Evolutionary conservation across 2,797 vertebrate genomes (phyloP), one percentile per base, ranked within the genome.

Genomic region (Aquila chrysaetos): DNA sequence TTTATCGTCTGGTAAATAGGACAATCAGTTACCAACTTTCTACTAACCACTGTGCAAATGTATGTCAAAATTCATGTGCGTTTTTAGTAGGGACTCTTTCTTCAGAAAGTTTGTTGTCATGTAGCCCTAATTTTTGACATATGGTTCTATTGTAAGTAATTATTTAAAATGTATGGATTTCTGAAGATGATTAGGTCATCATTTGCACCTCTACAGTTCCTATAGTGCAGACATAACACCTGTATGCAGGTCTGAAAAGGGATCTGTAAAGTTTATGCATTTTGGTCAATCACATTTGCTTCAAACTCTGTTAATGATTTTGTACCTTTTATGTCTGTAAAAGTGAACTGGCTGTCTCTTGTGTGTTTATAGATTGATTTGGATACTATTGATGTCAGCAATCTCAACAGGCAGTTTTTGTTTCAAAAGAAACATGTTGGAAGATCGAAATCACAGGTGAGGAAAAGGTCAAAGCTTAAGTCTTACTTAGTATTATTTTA

Each of bases 391-490:
- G 99, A 99, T 93, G 99, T 99, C 96, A 99, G 99, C 98, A 99
- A 99, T 97, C 98, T 99, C 92, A 99, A 99, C 97, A 98, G 99
- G 63, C 99, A 99, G 97, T 99, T 99, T 97, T 98, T 99, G 92
- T 99, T 99, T 96, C 99, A 99, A 97, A 99, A 99, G 98, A 99
- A 99, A 78, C 99, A 99, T 98, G 99, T 99, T 77, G 99, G 99
- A 84, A 99, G 99, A 97, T 99, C 99, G 80, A 99, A 99, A 98
- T 99, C 99, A 30, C 99, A 99, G 99, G 99, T 99, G 97, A 97
- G 77, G 44, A 72, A 54, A 57, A 78, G 27, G 6, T 33, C 35
- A 28, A 76, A 68, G 43, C 27, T 60, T 33, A 63, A 5, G 33
- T 35, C 23, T 65, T 60, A 37, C 49, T 48, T 9, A 41, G 20